Percentiles rank a stretch among this genome's conserved stretches.
These are phyloP conservation scores for Coturnix japonica DNA, from an alignment of 2,113 vertebrate genomes.

Conservation along the genomic window DNA sequence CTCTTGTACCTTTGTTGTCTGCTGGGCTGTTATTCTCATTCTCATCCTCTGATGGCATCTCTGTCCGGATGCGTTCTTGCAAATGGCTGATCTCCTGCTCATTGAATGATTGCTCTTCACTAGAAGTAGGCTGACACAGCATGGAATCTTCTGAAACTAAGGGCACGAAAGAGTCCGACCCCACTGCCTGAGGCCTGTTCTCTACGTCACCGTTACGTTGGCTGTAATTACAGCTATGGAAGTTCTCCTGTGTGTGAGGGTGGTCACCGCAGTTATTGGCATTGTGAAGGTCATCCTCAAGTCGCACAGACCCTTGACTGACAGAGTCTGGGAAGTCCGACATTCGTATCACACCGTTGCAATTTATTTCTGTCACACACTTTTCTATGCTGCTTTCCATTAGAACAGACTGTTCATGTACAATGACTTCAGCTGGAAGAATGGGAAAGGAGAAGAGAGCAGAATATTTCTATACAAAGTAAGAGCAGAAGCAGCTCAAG, in stretches of 20 bases:
- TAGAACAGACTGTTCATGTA: conserved; percentile 49
- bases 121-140: conserved; percentile 64
- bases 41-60: conserved; percentile 77
- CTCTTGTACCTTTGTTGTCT: conserved; percentile 78
- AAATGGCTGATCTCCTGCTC: conserved; percentile 74
- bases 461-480: not conserved
- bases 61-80: conserved; percentile 76
- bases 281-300: conserved; percentile 84
- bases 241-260: conserved; percentile 45
- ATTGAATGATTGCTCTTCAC: not conserved
- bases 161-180: conserved; percentile 66
- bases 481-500: not conserved
- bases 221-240: conserved; percentile 3
- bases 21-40: conserved; percentile 72
- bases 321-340: conserved; percentile 56
- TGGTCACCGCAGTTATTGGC: conserved; percentile 77
- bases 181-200: conserved; percentile 57
- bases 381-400: conserved; percentile 63
- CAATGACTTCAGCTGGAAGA: conserved; percentile 63
- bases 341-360: conserved; percentile 79
- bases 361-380: conserved; percentile 80
- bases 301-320: conserved; percentile 68
- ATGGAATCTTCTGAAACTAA: conserved; percentile 61
- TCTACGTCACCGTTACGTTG: conserved; percentile 64
- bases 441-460: not conserved